A percentile compares a stretch with the other conserved stretches of the same genome.
phyloP scores from a whole-genome alignment of 2,797 vertebrate species.

The Mus minutoides region DNA sequence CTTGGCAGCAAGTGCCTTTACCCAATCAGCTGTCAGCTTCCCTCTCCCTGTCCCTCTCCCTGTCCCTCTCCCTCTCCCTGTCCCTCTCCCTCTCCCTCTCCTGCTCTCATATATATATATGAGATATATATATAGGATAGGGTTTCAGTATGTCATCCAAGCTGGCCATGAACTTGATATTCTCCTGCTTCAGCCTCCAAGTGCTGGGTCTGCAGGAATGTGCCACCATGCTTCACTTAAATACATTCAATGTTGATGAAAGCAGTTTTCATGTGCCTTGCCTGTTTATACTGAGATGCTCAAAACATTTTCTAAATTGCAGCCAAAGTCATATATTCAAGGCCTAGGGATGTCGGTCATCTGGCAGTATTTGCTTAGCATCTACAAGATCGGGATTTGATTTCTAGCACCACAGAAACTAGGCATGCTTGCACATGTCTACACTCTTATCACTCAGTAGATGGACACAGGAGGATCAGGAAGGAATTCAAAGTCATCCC shows the following conservation, averaged over 20 bases:
- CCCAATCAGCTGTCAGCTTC: background rate
- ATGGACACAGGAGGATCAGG: background rate
- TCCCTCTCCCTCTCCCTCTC: no score
- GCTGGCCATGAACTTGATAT: background rate
- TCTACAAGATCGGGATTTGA: background rate
- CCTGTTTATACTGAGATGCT: background rate
- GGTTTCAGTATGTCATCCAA: background rate
- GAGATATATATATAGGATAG: background rate
- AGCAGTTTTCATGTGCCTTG: background rate
- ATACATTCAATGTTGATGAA: background rate
- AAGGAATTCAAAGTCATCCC: background rate
- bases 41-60: no score
- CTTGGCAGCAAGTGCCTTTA: background rate
- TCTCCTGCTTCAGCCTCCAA: background rate
- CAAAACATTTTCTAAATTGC: conserved; percentile 16
- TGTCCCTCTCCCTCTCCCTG: no score
- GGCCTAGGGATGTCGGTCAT: background rate
- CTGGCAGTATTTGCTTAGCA: background rate
- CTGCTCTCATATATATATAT: background rate
- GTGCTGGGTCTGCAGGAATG: background rate
- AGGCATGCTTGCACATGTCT: no score
- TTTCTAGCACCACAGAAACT: background rate
- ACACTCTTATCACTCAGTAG: no score
- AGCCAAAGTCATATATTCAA: background rate
- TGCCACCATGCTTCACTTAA: background rate